Evolutionary conservation across 2,113 vertebrate species (phyloP).

Genomic region (Malurus cyaneus): DNA sequence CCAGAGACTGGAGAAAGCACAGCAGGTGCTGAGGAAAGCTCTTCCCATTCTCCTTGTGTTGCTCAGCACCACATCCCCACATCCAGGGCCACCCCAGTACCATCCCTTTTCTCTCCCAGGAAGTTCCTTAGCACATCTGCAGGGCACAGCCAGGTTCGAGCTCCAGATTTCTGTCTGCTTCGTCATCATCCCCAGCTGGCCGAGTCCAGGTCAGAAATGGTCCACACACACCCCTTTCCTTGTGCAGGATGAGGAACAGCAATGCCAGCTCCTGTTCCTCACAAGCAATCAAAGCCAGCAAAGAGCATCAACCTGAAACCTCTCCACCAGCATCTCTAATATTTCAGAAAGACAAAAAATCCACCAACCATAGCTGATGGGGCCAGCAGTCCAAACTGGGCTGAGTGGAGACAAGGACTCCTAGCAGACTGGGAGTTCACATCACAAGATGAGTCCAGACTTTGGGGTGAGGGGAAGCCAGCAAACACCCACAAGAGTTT

Average conservation of each 20-base stretch:
- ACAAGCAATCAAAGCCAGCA: neutral
- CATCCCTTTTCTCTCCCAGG: neutral
- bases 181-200: neutral
- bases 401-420: neutral
- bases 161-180: neutral
- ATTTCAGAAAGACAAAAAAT: neutral
- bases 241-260: fast-evolving
- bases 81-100: neutral
- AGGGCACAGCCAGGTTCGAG: neutral
- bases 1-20: neutral
- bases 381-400: neutral
- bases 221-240: neutral
- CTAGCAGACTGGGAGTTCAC: neutral
- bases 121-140: neutral
- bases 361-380: neutral
- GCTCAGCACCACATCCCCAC: neutral
- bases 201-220: neutral
- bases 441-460: neutral
- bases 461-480: neutral
- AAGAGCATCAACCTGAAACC: neutral
- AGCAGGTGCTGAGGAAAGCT: neutral
- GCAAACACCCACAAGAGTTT: neutral
- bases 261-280: neutral
- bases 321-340: neutral
- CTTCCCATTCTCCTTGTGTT: neutral